Evolutionary conservation across 92 coral and sea anemone species (phyloP).

Genomic region (Zoanthus sansibaricus): DNA sequence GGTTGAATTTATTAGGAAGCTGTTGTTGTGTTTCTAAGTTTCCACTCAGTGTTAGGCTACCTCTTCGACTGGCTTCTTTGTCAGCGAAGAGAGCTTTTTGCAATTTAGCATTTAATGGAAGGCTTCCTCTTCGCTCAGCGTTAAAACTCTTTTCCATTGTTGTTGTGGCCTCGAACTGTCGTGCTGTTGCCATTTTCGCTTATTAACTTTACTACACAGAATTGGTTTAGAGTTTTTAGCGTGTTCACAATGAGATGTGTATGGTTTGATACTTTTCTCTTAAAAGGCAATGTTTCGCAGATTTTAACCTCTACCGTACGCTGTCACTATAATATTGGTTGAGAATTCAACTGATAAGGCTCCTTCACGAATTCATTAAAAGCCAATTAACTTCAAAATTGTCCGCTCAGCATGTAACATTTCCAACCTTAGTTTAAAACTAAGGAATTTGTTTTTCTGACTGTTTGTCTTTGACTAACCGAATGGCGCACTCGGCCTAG

Average conservation of each 20-base stretch:
- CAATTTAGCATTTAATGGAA: slow-evolving; percentile 8
- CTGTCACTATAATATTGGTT: not conserved
- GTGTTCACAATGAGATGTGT: not conserved
- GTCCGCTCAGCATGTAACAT: not conserved
- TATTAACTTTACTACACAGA: not conserved
- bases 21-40: not conserved
- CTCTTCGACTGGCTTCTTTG: not conserved
- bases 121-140: slow-evolving; percentile 32
- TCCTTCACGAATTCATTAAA: not conserved
- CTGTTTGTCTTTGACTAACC: not conserved
- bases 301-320: not conserved
- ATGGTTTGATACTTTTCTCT: not conserved
- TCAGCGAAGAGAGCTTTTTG: slow-evolving; percentile 6
- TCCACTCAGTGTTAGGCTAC: not conserved
- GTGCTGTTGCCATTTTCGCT: not conserved
- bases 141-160: not conserved
- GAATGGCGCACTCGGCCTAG: not conserved
- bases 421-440: not conserved
- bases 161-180: not conserved
- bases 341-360: not conserved
- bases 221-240: not conserved
- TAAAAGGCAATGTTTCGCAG: not conserved
- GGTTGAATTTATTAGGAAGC: not conserved
- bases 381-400: not conserved
- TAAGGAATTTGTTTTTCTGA: not conserved